These are phyloP conservation scores for Dolichoris vasculosae DNA, from an alignment of 1,140 invertebrate genomes.

Conservation along the genomic window DNA sequence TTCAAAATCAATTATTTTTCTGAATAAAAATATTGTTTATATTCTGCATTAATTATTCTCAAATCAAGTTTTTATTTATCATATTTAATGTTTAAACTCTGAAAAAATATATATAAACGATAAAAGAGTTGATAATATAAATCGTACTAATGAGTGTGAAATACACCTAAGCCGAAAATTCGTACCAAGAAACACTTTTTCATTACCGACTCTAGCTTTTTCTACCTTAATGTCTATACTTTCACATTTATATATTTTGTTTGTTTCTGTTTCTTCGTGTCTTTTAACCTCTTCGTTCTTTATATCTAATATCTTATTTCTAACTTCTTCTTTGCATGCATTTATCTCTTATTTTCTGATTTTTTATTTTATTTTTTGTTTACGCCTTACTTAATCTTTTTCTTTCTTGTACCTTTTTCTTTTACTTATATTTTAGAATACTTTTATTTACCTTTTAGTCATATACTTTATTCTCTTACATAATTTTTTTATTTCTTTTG, in stretches of 20 bases:
- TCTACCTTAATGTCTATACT: background rate
- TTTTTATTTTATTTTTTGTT: conserved; percentile 1
- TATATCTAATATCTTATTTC: background rate
- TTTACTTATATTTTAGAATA: background rate
- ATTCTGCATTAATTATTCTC: no score
- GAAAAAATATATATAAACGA: no score
- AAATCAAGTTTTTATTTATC: no score
- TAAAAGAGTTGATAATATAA: background rate
- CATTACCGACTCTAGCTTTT: background rate
- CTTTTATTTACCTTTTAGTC: conserved; percentile 2
- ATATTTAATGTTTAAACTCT: no score
- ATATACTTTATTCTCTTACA: background rate
- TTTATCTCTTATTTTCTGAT: conserved; percentile 16
- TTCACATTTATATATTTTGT: background rate
- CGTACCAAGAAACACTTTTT: conserved; percentile 48
- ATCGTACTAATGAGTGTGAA: background rate
- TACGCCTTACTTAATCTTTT: background rate
- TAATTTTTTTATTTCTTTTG: background rate
- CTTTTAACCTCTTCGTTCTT: conserved; percentile 1
- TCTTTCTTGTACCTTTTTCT: background rate
- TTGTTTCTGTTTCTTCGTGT: background rate
- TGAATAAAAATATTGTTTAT: no score
- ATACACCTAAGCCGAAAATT: conserved; percentile 42
- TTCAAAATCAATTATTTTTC: no score
- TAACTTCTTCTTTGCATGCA: background rate